Conservation (phyloP, 2,113 vertebrate genomes). For the Phasianus colchicus region DNA sequence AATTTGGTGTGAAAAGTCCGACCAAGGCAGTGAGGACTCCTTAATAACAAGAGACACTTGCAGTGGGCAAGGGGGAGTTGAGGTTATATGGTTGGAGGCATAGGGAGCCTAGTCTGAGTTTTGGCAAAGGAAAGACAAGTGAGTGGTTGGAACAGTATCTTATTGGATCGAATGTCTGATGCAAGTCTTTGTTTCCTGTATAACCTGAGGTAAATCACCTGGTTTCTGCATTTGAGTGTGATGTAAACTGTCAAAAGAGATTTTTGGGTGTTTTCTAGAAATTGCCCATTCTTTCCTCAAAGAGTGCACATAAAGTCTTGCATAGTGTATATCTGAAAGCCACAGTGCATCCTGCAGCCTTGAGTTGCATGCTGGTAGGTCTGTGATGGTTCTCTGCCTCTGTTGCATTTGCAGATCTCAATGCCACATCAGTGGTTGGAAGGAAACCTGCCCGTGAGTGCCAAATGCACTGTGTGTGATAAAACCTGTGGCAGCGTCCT, state of each 20-base stretch:
- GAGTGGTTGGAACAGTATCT: not conserved
- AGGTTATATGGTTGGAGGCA: not conserved
- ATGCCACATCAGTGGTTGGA: constrained; percentile 99
- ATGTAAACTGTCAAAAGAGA: not conserved
- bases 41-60: not conserved
- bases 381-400: not conserved
- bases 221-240: not conserved
- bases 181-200: not conserved
- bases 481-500: constrained; percentile 96
- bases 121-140: not conserved
- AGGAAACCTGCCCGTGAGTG: constrained; percentile 95
- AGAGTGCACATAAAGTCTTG: not conserved
- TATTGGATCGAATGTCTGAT: not conserved
- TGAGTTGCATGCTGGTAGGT: not conserved
- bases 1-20: not conserved
- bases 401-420: constrained; percentile 82
- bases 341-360: not conserved
- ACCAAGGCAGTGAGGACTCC: not conserved
- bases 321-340: not conserved
- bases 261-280: not conserved
- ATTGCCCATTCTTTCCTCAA: not conserved
- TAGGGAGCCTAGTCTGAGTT: not conserved
- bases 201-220: not conserved
- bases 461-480: constrained; percentile 94
- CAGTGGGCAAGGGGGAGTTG: not conserved